phyloP scores from a whole-genome alignment of 2,888 invertebrate species.

The Morinoia aosen region DNA sequence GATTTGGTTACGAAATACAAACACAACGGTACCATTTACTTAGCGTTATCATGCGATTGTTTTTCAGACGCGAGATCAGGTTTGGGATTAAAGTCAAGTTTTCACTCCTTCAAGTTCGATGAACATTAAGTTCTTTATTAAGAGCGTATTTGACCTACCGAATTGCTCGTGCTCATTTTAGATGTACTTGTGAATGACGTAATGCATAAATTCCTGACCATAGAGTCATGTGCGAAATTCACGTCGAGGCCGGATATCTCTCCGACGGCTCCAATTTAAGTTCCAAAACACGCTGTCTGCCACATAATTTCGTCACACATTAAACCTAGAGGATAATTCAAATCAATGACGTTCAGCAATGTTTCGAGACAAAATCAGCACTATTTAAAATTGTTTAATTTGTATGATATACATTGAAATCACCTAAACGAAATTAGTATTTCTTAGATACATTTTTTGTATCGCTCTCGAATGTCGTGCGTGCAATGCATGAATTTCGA shows the following conservation, averaged over 20 bases:
- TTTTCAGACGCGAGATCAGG: background rate
- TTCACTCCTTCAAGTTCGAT: background rate
- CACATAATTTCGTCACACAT: background rate
- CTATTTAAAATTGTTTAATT: background rate
- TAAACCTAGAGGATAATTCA: background rate
- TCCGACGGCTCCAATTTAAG: background rate
- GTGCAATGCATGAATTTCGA: background rate
- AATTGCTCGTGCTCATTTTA: background rate
- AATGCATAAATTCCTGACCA: too few relatives aligned
- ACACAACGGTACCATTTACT: background rate
- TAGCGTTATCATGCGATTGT: background rate
- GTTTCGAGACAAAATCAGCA: background rate
- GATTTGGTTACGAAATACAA: background rate
- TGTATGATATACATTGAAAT: background rate
- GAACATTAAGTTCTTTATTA: background rate
- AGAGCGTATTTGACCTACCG: background rate
- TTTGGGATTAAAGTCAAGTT: background rate
- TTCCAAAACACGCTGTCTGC: background rate
- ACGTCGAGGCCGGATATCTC: background rate
- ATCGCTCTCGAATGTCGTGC: background rate
- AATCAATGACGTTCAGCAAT: background rate
- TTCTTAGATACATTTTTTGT: background rate
- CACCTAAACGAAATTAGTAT: background rate
- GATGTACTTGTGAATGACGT: background rate
- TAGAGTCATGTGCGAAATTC: too few relatives aligned